A percentile compares a stretch with the other conserved stretches of the same genome.
Evolutionary conservation across 2,888 invertebrate genomes (phyloP).

Genomic region (Megamerina dolium): DNA sequence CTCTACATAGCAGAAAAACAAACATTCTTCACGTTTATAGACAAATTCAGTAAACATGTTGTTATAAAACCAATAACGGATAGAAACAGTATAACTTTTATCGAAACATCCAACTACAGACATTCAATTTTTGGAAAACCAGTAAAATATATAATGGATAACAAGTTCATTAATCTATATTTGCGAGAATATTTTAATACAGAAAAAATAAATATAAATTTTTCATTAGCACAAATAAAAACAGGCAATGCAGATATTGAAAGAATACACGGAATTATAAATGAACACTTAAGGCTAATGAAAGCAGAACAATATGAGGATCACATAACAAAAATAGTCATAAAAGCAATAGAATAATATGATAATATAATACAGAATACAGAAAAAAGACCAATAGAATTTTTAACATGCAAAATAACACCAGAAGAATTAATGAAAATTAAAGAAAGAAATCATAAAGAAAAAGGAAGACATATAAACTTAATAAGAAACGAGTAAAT

Average conservation of each 20-base stretch:
- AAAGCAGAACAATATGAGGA: slow-evolving; percentile 1
- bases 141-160: slow-evolving; percentile 3
- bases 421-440: slow-evolving; percentile 1
- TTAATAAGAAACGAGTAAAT: too few relatives aligned
- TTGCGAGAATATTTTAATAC: slow-evolving; percentile 8
- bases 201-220: slow-evolving; percentile 3
- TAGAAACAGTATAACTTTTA: neutral
- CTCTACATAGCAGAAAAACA: slow-evolving; percentile 8
- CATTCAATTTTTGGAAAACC: slow-evolving; percentile 7
- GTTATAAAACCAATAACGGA: slow-evolving; percentile 3
- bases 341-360: slow-evolving; percentile 6
- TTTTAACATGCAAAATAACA: slow-evolving; percentile 1
- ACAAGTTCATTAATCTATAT: slow-evolving; percentile 6
- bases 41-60: slow-evolving; percentile 7
- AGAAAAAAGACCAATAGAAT: slow-evolving; percentile 1
- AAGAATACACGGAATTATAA: slow-evolving; percentile 3
- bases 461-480: too few relatives aligned
- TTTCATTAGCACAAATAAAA: slow-evolving; percentile 2
- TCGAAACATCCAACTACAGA: too few relatives aligned
- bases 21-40: slow-evolving; percentile 9
- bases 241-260: slow-evolving; percentile 6
- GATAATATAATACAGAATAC: slow-evolving; percentile 3
- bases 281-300: slow-evolving; percentile 1
- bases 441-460: too few relatives aligned
- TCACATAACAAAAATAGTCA: slow-evolving; percentile 3